Percentiles rank a stretch among this genome's conserved stretches.
Evolutionary conservation across 2,888 invertebrate genomes (phyloP).

Genomic region (Taphrorychus bicolor): DNA sequence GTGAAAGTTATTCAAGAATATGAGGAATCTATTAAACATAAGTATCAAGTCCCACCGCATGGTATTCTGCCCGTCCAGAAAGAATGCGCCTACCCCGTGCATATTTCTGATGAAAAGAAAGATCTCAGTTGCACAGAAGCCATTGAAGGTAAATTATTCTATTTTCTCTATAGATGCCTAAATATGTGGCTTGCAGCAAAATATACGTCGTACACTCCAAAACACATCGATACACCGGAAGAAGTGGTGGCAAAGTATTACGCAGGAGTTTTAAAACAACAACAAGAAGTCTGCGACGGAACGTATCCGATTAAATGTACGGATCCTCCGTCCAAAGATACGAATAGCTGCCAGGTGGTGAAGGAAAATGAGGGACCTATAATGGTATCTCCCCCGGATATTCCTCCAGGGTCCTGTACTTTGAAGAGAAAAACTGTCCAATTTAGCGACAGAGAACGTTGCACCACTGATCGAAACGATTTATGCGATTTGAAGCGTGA

Average conservation of each 20-base stretch:
- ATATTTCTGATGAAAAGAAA: conserved; percentile 48
- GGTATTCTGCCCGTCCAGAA: conserved; percentile 55
- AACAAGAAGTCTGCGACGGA: conserved; percentile 53
- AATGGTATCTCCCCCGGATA: conserved; percentile 52
- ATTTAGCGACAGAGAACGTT: conserved; percentile 52
- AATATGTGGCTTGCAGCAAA: conserved; percentile 39
- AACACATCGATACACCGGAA: conserved; percentile 57
- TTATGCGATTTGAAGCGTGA: conserved; percentile 53
- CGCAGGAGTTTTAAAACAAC: conserved; percentile 52
- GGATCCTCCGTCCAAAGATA: conserved; percentile 43
- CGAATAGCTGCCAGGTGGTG: conserved; percentile 17
- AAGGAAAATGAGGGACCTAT: conserved; percentile 47
- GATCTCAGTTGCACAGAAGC: conserved; percentile 51
- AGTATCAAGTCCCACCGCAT: conserved; percentile 51
- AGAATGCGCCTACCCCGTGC: conserved; percentile 52
- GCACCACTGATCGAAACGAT: conserved; percentile 51
- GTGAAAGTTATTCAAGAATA: conserved; percentile 52
- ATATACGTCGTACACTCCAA: conserved; percentile 51
- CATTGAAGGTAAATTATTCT: conserved; percentile 39
- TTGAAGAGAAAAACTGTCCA: conserved; percentile 51
- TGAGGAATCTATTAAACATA: conserved; percentile 52
- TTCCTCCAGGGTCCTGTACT: conserved; percentile 52
- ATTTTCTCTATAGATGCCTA: not conserved
- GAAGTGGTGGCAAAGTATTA: conserved; percentile 57
- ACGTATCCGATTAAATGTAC: conserved; percentile 50